These are phyloP conservation scores for Irena cyanogastra DNA, from an alignment of 2,113 vertebrate species.

Conservation along the genomic window DNA sequence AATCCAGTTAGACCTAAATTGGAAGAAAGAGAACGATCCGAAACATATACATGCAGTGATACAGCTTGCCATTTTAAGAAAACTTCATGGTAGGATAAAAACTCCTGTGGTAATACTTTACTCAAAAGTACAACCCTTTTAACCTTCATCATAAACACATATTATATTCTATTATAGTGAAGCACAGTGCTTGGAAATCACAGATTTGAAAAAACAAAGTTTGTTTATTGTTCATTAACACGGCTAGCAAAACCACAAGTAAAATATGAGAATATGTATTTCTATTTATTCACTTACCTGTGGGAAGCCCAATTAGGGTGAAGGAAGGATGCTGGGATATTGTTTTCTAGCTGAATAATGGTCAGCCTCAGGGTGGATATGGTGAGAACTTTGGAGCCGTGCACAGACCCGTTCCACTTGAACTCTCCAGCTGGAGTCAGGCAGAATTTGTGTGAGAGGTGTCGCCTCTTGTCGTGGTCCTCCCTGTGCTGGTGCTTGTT, in stretches of 20 bases:
- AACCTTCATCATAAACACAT: background rate
- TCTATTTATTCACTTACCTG: slow-evolving; percentile 78
- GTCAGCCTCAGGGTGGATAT: slow-evolving; percentile 92
- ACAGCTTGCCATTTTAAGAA: background rate
- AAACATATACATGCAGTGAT: background rate
- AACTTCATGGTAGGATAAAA: background rate
- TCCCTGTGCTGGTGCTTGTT: slow-evolving; percentile 99
- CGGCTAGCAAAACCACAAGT: background rate
- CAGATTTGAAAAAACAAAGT: background rate
- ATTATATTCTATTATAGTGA: background rate
- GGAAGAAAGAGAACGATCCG: background rate
- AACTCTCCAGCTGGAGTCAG: slow-evolving; percentile 92
- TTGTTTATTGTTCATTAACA: background rate
- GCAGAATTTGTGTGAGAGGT: slow-evolving; percentile 97
- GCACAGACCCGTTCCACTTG: slow-evolving; percentile 96
- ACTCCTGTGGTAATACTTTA: background rate
- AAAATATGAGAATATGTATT: background rate
- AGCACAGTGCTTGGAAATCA: background rate
- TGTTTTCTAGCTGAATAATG: slow-evolving; percentile 95
- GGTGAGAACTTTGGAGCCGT: slow-evolving; percentile 91
- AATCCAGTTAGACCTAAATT: slow-evolving; percentile 92
- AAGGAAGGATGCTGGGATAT: slow-evolving; percentile 91
- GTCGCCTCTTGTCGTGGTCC: slow-evolving; percentile 94
- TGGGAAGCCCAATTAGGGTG: slow-evolving; percentile 98
- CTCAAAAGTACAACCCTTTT: background rate